These are phyloP conservation scores for Lucinisca nassula DNA, from an alignment of 2,888 invertebrate species.

Conservation along the genomic window DNA sequence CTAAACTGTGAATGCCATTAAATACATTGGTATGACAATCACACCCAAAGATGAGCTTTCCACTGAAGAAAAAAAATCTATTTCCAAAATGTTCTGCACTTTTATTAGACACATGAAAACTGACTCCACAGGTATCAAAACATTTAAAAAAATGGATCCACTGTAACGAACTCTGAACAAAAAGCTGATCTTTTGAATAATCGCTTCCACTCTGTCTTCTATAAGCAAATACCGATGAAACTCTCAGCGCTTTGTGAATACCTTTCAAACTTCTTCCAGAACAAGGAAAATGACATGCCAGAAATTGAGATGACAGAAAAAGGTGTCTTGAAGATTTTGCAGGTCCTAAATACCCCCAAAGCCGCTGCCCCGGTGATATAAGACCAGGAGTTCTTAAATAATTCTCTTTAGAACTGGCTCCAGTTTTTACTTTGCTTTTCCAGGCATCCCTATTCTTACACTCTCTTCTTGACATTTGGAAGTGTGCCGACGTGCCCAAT, in stretches of 20 bases:
- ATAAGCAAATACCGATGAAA: not conserved
- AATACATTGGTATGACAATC: too few species aligned
- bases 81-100: conserved; percentile 12
- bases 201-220: not conserved
- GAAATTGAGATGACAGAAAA: not conserved
- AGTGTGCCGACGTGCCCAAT: conserved; percentile 12
- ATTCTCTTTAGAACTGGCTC: conserved; percentile 2
- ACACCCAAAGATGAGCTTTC: conserved; percentile 4
- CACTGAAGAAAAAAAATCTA: not conserved
- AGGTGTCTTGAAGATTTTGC: not conserved
- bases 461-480: conserved; percentile 13
- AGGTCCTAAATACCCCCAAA: not conserved
- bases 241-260: not conserved
- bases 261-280: not conserved
- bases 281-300: not conserved
- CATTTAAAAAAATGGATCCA: conserved; percentile 7
- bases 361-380: not conserved
- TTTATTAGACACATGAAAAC: conserved; percentile 19
- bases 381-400: not conserved
- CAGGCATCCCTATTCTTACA: not conserved
- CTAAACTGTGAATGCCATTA: too few species aligned
- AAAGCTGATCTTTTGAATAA: not conserved
- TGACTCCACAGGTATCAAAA: conserved; percentile 12
- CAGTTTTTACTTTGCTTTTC: not conserved
- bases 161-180: not conserved